phyloP scores from a whole-genome alignment of 2,113 vertebrate species.

The Chaetops frenatus region DNA sequence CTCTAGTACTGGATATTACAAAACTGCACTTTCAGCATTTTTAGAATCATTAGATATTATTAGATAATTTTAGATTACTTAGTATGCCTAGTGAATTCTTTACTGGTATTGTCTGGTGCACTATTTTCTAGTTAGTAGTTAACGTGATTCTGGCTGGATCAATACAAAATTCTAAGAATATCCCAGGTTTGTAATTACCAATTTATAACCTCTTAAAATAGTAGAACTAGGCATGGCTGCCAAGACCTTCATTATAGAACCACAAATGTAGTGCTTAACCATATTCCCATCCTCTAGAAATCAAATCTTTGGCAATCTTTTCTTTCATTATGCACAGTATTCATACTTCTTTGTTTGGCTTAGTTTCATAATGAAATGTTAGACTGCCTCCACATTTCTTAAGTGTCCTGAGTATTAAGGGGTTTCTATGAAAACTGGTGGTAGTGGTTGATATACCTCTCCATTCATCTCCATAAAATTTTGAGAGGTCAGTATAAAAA shows the following conservation, averaged over 20 bases:
- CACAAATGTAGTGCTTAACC: background rate
- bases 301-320: background rate
- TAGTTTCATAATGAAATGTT: background rate
- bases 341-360: background rate
- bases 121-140: background rate
- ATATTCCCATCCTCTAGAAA: background rate
- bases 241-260: background rate
- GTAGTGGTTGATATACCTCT: background rate
- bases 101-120: background rate
- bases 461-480: background rate
- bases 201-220: background rate
- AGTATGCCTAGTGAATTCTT: background rate
- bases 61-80: background rate
- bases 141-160: background rate
- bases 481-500: background rate
- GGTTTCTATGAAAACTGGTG: background rate
- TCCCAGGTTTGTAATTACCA: background rate
- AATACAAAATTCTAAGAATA: background rate
- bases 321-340: background rate
- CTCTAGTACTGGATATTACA: background rate
- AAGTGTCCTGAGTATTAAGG: background rate
- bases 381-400: background rate
- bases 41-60: background rate
- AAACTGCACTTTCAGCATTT: background rate
- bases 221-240: background rate